Evolutionary conservation across 2,113 vertebrate species (phyloP).

Genomic region (Larimichthys crocea): DNA sequence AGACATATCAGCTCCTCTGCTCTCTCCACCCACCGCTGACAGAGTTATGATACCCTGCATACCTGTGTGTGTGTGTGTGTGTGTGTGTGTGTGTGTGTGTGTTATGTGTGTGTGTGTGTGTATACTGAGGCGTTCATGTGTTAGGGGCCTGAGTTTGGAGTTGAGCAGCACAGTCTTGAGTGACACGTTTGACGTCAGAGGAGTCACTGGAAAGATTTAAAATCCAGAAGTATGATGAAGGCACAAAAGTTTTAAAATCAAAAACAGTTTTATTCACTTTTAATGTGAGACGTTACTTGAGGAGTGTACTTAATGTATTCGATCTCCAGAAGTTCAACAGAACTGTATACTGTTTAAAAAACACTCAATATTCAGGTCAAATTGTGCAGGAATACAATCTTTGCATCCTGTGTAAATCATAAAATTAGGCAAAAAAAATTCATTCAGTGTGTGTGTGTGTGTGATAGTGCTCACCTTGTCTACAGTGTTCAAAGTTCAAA

Average conservation of each 20-base stretch:
- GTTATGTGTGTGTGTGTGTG: neutral
- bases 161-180: neutral
- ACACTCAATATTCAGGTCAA: neutral
- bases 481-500: neutral
- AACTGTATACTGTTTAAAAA: neutral
- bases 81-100: conserved; percentile 33
- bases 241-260: neutral
- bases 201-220: neutral
- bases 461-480: conserved; percentile 19
- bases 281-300: neutral
- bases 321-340: neutral
- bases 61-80: conserved; percentile 30
- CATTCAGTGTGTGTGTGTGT: neutral
- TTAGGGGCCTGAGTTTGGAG: neutral
- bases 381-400: neutral
- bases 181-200: neutral
- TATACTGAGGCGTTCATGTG: neutral
- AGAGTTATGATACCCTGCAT: conserved; percentile 30
- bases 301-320: too few relatives aligned
- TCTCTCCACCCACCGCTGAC: conserved; percentile 37
- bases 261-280: neutral
- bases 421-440: too few relatives aligned
- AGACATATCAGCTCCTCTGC: conserved; percentile 10
- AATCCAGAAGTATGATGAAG: neutral
- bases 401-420: neutral